Conservation (phyloP, 2,113 vertebrate genomes). For the Anser brachyrhynchus region DNA sequence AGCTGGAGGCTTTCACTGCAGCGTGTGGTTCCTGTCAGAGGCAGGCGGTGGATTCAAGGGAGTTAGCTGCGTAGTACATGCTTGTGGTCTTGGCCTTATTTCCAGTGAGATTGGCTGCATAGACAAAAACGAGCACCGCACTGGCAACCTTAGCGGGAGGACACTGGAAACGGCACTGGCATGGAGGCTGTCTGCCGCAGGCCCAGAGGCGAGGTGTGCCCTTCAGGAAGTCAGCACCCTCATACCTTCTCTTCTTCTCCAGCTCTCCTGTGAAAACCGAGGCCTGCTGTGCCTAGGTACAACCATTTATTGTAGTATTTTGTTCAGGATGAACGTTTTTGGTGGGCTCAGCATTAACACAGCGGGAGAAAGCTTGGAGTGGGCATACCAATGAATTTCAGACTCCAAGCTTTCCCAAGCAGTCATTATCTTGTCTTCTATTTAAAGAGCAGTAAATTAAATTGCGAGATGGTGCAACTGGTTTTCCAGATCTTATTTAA, state of each 20-base stretch:
- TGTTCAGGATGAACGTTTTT: neutral
- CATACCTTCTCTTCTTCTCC: neutral
- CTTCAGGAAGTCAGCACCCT: neutral
- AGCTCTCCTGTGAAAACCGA: neutral
- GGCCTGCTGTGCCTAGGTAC: neutral
- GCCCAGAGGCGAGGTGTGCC: neutral
- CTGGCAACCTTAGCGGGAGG: neutral
- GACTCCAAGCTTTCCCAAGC: slow-evolving; percentile 33
- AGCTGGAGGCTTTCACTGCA: neutral
- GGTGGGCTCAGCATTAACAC: slow-evolving; percentile 3
- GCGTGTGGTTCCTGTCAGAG: neutral
- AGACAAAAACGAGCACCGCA: neutral
- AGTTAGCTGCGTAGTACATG: neutral
- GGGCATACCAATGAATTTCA: slow-evolving; percentile 4
- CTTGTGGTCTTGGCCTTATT: neutral
- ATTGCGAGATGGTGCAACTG: slow-evolving; percentile 46
- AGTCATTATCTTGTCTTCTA: slow-evolving; percentile 57
- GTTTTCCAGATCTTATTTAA: slow-evolving; percentile 67
- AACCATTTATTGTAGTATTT: neutral
- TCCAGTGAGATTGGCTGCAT: neutral
- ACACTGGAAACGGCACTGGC: neutral
- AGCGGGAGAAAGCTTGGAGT: neutral
- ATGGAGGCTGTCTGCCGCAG: rapidly evolving
- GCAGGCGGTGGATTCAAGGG: neutral
- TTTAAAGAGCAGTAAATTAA: slow-evolving; percentile 65